phyloP scores from a whole-genome alignment of 2,888 invertebrate species.

The Phragmatobia fuliginosa region DNA sequence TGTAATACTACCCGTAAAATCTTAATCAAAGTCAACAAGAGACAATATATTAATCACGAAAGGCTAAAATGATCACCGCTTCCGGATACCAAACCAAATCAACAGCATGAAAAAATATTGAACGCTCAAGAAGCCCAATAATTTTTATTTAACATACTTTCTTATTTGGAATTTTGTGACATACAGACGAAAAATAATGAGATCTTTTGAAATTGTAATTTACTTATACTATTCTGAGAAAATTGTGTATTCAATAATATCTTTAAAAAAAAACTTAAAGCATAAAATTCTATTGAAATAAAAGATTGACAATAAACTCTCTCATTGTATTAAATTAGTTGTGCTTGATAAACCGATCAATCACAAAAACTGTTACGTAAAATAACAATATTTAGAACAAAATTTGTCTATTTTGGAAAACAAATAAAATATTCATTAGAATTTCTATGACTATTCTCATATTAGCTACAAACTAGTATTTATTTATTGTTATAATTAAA shows the following conservation, averaged over 20 bases:
- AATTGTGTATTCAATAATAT: too few species aligned
- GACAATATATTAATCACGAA: conserved; percentile 58
- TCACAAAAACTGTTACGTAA: neutral
- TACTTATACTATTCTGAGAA: neutral
- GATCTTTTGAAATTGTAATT: neutral
- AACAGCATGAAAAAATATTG: conserved; percentile 57
- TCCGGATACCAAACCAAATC: conserved; percentile 61
- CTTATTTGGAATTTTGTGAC: conserved; percentile 37
- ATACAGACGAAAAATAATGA: conserved; percentile 29
- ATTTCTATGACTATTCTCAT: neutral
- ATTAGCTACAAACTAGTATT: neutral
- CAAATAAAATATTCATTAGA: neutral
- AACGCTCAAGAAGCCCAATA: conserved; percentile 61
- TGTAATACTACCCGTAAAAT: conserved; percentile 52
- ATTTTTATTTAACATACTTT: conserved; percentile 62
- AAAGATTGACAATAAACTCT: neutral
- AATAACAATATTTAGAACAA: neutral
- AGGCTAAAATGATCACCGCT: conserved; percentile 55
- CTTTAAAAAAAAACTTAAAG: too few species aligned
- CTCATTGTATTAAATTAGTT: neutral
- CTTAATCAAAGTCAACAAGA: conserved; percentile 44
- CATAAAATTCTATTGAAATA: neutral
- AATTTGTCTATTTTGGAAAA: neutral
- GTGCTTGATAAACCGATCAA: neutral
- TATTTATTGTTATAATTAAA: too few species aligned